Evolutionary conservation across 2,888 invertebrate species (phyloP).

Genomic region (Ormyrus nitidulus): DNA sequence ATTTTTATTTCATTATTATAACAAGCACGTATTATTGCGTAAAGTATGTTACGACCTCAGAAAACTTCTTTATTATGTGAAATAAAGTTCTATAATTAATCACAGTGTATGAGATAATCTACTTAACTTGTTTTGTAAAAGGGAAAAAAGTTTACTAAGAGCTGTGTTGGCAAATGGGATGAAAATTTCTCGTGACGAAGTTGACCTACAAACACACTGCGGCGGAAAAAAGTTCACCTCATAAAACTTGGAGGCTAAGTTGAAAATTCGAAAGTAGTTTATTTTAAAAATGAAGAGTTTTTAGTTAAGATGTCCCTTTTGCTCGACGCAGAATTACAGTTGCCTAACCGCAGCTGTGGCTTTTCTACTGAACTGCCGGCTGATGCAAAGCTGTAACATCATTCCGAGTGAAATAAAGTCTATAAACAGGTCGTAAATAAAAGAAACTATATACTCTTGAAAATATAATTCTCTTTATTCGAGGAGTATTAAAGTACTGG

Average conservation of each 20-base stretch:
- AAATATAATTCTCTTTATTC: no score
- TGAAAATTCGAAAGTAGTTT: slow-evolving; percentile 36
- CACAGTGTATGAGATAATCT: slow-evolving; percentile 21
- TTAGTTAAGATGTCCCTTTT: not conserved
- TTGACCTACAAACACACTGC: slow-evolving; percentile 38
- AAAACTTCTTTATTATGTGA: slow-evolving; percentile 14
- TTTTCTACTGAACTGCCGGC: not conserved
- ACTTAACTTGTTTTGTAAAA: slow-evolving; percentile 31
- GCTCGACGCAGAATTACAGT: not conserved
- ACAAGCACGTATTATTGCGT: not conserved
- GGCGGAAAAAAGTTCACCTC: slow-evolving; percentile 27
- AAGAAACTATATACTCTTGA: no score
- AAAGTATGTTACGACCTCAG: not conserved
- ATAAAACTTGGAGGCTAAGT: slow-evolving; percentile 35
- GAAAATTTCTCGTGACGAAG: slow-evolving; percentile 39
- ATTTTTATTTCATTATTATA: not conserved
- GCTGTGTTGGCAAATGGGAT: slow-evolving; percentile 38
- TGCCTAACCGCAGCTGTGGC: slow-evolving; percentile 6
- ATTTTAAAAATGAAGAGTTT: slow-evolving; percentile 39
- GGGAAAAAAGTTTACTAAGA: slow-evolving; percentile 15
- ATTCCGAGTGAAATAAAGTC: no score
- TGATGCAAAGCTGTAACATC: no score
- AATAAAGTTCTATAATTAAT: slow-evolving; percentile 42
- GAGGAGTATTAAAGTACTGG: no score
- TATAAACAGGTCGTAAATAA: no score